phyloP scores from a whole-genome alignment of 2,113 vertebrate species.

The Phaethornis superciliosus region DNA sequence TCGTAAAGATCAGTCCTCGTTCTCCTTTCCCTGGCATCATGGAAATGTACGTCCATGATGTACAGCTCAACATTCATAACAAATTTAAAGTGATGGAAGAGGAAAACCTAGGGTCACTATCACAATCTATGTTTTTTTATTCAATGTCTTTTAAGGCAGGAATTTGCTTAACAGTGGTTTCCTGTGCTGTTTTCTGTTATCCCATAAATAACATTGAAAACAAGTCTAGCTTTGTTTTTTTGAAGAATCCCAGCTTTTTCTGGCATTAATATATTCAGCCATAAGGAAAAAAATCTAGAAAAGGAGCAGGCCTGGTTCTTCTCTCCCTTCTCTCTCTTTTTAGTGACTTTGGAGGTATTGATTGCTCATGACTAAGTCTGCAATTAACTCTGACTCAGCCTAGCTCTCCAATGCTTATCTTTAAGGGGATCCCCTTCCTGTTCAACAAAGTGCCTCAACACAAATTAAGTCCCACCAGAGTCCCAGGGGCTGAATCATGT shows the following conservation, averaged over 20 bases:
- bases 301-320: background rate
- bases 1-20: background rate
- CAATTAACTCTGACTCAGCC: background rate
- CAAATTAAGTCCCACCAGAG: background rate
- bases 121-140: background rate
- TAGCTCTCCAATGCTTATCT: background rate
- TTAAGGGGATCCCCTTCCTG: background rate
- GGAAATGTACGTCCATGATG: background rate
- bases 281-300: background rate
- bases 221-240: background rate
- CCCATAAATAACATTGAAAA: background rate
- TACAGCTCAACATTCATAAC: background rate
- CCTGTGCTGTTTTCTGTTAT: background rate
- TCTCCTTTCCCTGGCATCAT: background rate
- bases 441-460: background rate
- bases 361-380: background rate
- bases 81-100: background rate
- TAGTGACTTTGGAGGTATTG: background rate
- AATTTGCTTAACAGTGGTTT: background rate
- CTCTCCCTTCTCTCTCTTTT: background rate
- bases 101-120: background rate
- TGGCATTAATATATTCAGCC: background rate
- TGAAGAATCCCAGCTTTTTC: background rate
- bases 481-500: background rate
- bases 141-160: background rate